Base-by-base conservation (phyloP, 2,888 invertebrate genomes). In the Acrobasis consociella region DNA sequence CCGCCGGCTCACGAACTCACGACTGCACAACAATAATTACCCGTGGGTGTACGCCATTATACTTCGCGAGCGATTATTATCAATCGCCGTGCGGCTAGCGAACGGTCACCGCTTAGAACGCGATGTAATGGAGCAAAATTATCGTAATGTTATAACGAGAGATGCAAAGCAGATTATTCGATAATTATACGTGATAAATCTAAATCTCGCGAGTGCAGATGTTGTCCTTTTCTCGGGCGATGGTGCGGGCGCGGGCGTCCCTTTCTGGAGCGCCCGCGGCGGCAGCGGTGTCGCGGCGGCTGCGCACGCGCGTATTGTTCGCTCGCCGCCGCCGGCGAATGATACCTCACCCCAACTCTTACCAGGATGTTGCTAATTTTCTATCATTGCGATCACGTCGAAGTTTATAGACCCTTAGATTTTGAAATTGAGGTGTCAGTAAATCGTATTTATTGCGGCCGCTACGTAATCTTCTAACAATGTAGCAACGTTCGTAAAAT, bases 41-140 rank as follows among this genome's bases (percentile, higher is more conserved):
- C 91, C 87, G 91, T 91, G 92, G 92, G 91, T 91, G 93, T 93
- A 91, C 91, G 90, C 91, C 87, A 93, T 92, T 92, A 91, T 92
- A 90, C 88, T 91, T 91, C 89, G 88, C 91, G 83, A 89, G 87
- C 88, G 91, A 91, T 92, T 91, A 92, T 92, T 92, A 93, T 91
- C 92, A 91, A 91, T 89, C 87, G 88, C 78, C 89, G 87, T 82
- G 76, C 46, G 46, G 46, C 88, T 87, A 89, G 89, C 85, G 83
- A 84, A 87, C 89, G 86, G 91, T 91, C 90, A 88, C 89, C 89
- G 89, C 88, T 89, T 90, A 87, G 87, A 87, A 85, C 83, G 74
- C 84, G 83, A 83, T 87, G 87, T 91, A 91, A 91, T 91, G 85
- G 87, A 83, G 81, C 86, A 74, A 86, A 91, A 93, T 93, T 93